phyloP scores from a whole-genome alignment of 2,113 vertebrate species.

The Saguinus midas region DNA sequence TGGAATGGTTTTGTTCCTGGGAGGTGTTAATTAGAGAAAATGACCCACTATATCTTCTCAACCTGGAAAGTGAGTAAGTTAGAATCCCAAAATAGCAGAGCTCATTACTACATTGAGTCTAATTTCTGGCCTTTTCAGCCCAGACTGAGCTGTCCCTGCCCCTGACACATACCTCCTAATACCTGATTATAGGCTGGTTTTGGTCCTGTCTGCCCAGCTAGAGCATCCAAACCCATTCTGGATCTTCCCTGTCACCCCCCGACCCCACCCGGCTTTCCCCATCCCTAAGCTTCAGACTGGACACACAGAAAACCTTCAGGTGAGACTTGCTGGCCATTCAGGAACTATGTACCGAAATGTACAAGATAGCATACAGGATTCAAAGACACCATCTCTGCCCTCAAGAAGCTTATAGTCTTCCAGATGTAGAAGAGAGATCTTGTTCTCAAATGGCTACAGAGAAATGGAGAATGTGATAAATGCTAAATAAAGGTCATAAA shows the following conservation, averaged over 20 bases:
- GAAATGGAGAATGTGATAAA: background rate
- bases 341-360: background rate
- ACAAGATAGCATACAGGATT: background rate
- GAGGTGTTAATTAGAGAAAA: conserved; percentile 58
- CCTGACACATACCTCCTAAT: background rate
- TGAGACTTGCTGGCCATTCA: background rate
- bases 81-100: conserved; percentile 33
- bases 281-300: background rate
- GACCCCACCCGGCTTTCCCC: background rate
- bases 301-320: background rate
- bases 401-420: background rate
- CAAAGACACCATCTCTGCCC: background rate
- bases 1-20: background rate
- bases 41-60: background rate
- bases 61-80: background rate
- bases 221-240: background rate
- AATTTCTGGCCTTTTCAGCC: background rate
- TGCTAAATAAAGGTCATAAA: background rate
- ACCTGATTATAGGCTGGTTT: background rate
- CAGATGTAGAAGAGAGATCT: background rate
- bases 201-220: background rate
- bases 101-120: conserved; percentile 4
- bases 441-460: background rate
- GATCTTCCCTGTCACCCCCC: background rate
- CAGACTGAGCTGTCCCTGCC: background rate